Evolutionary conservation across 1,140 invertebrate genomes (phyloP).

Genomic region (Aphidius ervi): DNA sequence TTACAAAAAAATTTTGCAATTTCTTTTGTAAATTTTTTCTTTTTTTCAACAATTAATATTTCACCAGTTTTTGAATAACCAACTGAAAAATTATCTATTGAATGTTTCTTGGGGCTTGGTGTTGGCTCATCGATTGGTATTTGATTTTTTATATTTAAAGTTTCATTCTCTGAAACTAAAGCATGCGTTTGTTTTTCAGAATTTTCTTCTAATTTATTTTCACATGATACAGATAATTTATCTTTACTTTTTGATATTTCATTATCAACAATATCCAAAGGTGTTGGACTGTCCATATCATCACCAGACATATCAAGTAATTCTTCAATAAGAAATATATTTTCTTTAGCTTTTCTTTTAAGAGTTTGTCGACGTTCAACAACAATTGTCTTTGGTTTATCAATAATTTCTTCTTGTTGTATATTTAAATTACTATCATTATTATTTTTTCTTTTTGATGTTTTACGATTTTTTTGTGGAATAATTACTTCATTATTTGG

Average conservation of each 20-base stretch:
- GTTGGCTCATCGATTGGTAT: constrained; percentile 25
- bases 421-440: background rate
- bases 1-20: constrained; percentile 47
- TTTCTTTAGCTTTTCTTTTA: constrained; percentile 26
- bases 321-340: constrained; percentile 19
- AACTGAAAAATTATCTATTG: constrained; percentile 42
- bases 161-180: constrained; percentile 17
- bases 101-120: constrained; percentile 38
- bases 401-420: background rate
- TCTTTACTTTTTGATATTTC: background rate
- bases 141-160: background rate
- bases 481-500: background rate
- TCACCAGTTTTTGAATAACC: constrained; percentile 47
- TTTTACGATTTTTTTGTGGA: background rate
- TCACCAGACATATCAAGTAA: constrained; percentile 8
- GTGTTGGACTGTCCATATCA: constrained; percentile 14
- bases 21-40: constrained; percentile 49
- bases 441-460: constrained; percentile 13
- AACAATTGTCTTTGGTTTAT: constrained; percentile 14
- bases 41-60: constrained; percentile 48
- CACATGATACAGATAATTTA: background rate
- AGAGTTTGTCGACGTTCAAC: constrained; percentile 20
- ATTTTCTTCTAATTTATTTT: background rate
- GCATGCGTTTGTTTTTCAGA: background rate
- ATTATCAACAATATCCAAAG: constrained; percentile 8